These are phyloP conservation scores for Heteropelma amictum DNA, from an alignment of 2,888 invertebrate species.

Conservation along the genomic window DNA sequence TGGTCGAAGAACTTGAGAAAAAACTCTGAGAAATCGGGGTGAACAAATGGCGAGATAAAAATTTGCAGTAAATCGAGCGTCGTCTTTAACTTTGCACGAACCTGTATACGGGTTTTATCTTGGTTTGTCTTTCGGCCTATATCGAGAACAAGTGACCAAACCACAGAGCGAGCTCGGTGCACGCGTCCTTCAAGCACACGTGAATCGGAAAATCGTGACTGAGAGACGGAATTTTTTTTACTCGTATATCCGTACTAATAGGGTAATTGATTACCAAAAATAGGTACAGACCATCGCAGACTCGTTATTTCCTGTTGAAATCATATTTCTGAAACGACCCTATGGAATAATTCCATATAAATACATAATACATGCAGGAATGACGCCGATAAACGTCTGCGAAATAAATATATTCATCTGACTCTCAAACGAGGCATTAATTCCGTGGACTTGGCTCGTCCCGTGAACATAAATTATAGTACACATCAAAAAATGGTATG, in stretches of 20 bases:
- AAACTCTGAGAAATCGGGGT: too few relatives aligned
- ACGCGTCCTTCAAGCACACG: constrained; percentile 47
- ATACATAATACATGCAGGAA: too few relatives aligned
- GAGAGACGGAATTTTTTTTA: constrained; percentile 2
- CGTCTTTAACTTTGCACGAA: not conserved
- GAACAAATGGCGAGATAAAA: too few relatives aligned
- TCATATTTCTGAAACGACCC: too few relatives aligned
- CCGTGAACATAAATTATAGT: not conserved
- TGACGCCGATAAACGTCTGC: not conserved
- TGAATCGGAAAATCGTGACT: constrained; percentile 12
- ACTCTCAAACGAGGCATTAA: constrained; percentile 6
- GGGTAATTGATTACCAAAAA: constrained; percentile 32
- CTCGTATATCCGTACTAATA: not conserved
- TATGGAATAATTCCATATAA: too few relatives aligned
- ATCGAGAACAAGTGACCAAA: constrained; percentile 38
- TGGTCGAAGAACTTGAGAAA: not conserved
- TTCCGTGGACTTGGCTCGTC: constrained; percentile 33
- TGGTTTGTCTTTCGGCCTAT: constrained; percentile 13
- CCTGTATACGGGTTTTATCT: constrained; percentile 38
- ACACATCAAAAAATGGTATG: constrained; percentile 4
- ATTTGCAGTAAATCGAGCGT: too few relatives aligned
- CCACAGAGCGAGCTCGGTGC: constrained; percentile 43
- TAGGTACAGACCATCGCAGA: not conserved
- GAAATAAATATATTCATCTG: not conserved
- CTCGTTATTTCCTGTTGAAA: constrained; percentile 10